Conservation (phyloP, 2,888 invertebrate genomes). For the Luperina nickerlii region DNA sequence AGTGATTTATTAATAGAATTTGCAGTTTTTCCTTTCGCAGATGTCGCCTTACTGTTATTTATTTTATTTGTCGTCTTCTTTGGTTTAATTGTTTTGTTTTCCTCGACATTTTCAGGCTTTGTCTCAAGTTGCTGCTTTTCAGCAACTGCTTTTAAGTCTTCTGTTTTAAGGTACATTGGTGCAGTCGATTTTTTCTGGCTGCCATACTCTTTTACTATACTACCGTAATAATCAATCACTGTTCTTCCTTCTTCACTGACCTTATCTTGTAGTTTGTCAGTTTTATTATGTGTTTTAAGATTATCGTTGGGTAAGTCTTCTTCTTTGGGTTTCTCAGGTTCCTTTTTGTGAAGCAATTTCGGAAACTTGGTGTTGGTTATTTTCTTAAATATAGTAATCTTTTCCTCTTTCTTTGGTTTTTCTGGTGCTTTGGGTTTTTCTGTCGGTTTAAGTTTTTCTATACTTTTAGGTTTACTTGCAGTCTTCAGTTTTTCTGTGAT, state of each 20-base stretch:
- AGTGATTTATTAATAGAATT: constrained; percentile 68
- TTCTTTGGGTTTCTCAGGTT: constrained; percentile 73
- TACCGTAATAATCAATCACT: constrained; percentile 95
- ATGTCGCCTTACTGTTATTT: constrained; percentile 64
- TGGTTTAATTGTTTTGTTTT: constrained; percentile 68
- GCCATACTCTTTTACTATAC: constrained; percentile 93
- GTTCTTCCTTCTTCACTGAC: constrained; percentile 92
- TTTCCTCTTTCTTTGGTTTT: constrained; percentile 82
- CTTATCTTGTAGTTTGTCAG: constrained; percentile 78
- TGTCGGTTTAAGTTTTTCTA: constrained; percentile 67
- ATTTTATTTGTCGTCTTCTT: constrained; percentile 72
- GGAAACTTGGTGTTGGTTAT: constrained; percentile 85
- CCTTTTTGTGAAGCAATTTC: constrained; percentile 83
- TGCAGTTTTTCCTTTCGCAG: constrained; percentile 67
- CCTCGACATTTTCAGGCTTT: constrained; percentile 70
- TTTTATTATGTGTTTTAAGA: constrained; percentile 69
- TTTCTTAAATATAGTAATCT: constrained; percentile 83
- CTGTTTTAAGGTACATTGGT: constrained; percentile 91
- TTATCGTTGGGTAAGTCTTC: constrained; percentile 61
- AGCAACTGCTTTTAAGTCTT: constrained; percentile 91
- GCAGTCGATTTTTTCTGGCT: constrained; percentile 86
- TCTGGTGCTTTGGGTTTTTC: constrained; percentile 68
- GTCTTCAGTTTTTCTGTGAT: constrained; percentile 69
- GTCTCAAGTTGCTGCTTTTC: constrained; percentile 84
- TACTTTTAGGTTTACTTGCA: constrained; percentile 69